Base-by-base conservation (phyloP, 2,888 invertebrate species). In the Agriopis marginaria region DNA sequence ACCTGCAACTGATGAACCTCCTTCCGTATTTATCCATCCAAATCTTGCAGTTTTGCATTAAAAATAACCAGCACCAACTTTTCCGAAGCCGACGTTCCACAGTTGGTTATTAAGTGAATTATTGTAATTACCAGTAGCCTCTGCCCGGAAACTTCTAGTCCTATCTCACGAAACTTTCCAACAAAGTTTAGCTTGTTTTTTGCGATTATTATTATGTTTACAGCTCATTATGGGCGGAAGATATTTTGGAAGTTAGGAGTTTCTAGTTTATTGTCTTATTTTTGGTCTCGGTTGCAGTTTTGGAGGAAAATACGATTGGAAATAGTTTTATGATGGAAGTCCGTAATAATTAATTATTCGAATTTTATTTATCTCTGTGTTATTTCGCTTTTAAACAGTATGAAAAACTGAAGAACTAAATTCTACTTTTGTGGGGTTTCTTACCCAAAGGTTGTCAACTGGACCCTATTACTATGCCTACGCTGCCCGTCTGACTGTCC, bases 101-200 rank as follows among this genome's bases (percentile, higher is more conserved):
- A 68, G 68, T 80, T 72, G 71, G 77, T 77, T 80, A 77, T 79
- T 76, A 82, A 80, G 78, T 92, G 91, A 93, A 86, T 91, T 89
- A 93, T 92, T 89, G 84, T 92, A 89, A 93, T 91, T 87, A 89
- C 90, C 77, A 73, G 80, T 84, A 86, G 85, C 89, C 89, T 88
- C 82, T 87, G 87, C 83, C 82, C 78, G 80, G 82, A 80, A 86
- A 89, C 80, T 86, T 87, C 77, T 73, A 75, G 78, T 80, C 76
- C 82, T 89, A 90, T 90, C 89, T 88, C 82, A 79, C 80, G 80
- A 85, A 89, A 85, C 84, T 86, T 87, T 79, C 76, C 82, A 71
- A 55, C 70, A 74, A 78, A 77, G 70, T 77, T 63, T 51, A 45
- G 71, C 71, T 75, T 76, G 77, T 80, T 78, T 82, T 82, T 83